Base-by-base conservation (phyloP, 1,140 invertebrate genomes). In the Bombus vancouverensis region DNA sequence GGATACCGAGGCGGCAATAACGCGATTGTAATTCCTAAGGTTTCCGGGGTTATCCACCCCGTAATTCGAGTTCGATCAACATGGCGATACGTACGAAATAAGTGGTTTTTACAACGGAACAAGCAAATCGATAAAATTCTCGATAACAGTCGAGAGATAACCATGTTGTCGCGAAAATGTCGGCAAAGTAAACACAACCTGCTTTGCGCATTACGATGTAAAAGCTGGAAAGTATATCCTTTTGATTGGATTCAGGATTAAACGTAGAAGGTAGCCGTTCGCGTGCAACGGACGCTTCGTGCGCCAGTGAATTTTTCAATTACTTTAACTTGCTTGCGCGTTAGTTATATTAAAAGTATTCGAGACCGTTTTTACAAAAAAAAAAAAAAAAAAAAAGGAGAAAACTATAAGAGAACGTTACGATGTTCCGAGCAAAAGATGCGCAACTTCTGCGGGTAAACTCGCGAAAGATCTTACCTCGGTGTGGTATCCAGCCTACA, bases 401-500 rank as follows among this genome's bases (percentile, higher is more conserved):
- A 1, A 15, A n/a, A 32, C 62, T 3, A 65, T 25, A 32, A 10
- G 66, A 10, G 1, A 70, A 37, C 0, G 10, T n/a, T 4, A 28
- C 62, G 13, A 13, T 28, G 9, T 70, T 25, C 9, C 8, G 3
- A 2, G 3, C 18, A 12, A 39, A 70, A 70, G 22, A 70, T 1
- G 4, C 3, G n/a, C 1, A 73, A 32, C 39, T 22, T 53, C 0
- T 8, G 18, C 18, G 22, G 9, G 12, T 22, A 73, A 32, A 32
- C 22, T 34, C 8, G 12, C n/a, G 47, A 9, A 2, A n/a, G 3
- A 42, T 83, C 90, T 92, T 81, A 87, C 85, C 91, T 91, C 79
- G 75, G 77, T 57, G 81, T 88, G 85, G 87, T 92, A 88, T 90
- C 86, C 90, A 92, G 91, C 66, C 86, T 90, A 87, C 77, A 68